Base-by-base conservation (phyloP, 2,888 invertebrate genomes). In the Lithophane semibrunnea region DNA sequence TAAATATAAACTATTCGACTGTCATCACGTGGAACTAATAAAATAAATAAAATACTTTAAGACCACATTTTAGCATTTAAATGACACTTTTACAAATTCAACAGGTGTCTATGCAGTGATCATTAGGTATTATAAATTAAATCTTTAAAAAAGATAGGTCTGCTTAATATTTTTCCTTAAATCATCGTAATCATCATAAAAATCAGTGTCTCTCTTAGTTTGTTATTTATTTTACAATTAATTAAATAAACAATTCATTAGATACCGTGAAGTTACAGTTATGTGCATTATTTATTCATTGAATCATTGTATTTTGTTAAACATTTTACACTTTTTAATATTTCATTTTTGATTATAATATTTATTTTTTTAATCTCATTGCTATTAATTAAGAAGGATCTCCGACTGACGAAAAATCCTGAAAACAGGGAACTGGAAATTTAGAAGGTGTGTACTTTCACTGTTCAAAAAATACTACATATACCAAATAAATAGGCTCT, bases 161-260 rank as follows among this genome's bases (percentile, higher is more conserved):
- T 63, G 49, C 42, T 73, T 68, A 64, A 52, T 60, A 13, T n/a
- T 52, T 37, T 56, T 29, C n/a, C 3, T 37, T 71, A 87, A 83
- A 80, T 79, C 80, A 83, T 78, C 56, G 68, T 65, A 60, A 75
- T 74, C 80, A 76, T 77, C 68, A 80, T 79, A 68, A 79, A 79
- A 80, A 69, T 71, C 75, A 70, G 29, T 71, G 21, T 71, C 29
- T 83, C 73, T 52, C 76, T 76, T 70, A 44, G 44, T 78, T 73
- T 58, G 18, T 54, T 47, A 63, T 71, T 71, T 52, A 44, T 52
- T 75, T 60, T 21, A 44, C 44, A 58, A 60, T 64, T 52, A 3
- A 58, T 65, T 37, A 60, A 78, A 52, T 37, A 73, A 60, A 44
- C 18, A 44, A 52, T 60, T 54, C 1, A 54, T 54, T 54, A 47